Percentiles rank a stretch among this genome's conserved stretches.
Conservation (phyloP, 2,888 invertebrate genomes). For the Blera fallax region DNA sequence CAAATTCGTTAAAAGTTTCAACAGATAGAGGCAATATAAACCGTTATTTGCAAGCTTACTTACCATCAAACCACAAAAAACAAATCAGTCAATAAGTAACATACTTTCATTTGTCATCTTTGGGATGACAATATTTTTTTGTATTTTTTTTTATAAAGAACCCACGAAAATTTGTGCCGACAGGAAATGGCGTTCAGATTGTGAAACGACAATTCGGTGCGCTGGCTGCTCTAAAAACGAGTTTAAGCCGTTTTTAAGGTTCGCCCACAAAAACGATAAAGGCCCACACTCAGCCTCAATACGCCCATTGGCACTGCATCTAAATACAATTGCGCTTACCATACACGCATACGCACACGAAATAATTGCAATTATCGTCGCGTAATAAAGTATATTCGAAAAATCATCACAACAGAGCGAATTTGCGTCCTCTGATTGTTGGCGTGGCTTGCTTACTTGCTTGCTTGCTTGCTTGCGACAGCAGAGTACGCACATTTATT, state of each 20-base stretch:
- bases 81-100: not conserved
- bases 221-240: constrained; percentile 46
- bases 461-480: constrained; percentile 30
- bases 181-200: constrained; percentile 71
- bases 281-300: constrained; percentile 72
- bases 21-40: too few species aligned
- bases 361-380: constrained; percentile 72
- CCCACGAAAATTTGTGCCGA: constrained; percentile 70
- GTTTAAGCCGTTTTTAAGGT: constrained; percentile 57
- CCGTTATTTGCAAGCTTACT: too few species aligned
- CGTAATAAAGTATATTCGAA: constrained; percentile 66
- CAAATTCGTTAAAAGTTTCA: too few species aligned
- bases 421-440: constrained; percentile 56
- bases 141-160: constrained; percentile 20
- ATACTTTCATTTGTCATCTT: constrained; percentile 66
- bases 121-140: constrained; percentile 16
- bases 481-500: constrained; percentile 68
- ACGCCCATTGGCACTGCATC: constrained; percentile 65
- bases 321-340: constrained; percentile 52
- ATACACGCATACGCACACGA: constrained; percentile 62
- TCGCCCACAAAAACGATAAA: constrained; percentile 73
- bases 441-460: too few species aligned
- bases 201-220: constrained; percentile 67
- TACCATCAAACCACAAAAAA: too few species aligned
- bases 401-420: constrained; percentile 56